Conservation (phyloP, 2,797 vertebrate species). For the Ceyx erithaca region DNA sequence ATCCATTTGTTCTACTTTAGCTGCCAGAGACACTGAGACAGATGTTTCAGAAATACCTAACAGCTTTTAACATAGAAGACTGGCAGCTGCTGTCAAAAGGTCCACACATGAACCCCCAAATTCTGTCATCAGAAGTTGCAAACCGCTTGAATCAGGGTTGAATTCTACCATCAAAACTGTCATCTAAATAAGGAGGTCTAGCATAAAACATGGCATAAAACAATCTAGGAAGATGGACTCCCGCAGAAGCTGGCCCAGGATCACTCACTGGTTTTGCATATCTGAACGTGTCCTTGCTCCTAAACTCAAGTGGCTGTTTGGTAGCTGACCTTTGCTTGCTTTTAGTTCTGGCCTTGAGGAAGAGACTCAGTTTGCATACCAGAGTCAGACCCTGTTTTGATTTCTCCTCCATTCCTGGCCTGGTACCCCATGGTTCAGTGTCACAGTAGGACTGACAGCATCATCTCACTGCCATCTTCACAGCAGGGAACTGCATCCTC, state of each 20-base stretch:
- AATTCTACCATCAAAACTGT: background rate
- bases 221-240: background rate
- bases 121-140: background rate
- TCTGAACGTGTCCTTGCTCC: background rate
- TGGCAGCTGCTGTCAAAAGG: background rate
- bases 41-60: conserved; percentile 6
- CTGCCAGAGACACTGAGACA: background rate
- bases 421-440: background rate
- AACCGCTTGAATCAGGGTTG: background rate
- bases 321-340: background rate
- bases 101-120: background rate
- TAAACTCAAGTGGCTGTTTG: background rate
- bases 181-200: background rate
- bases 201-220: background rate
- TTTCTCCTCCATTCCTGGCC: background rate
- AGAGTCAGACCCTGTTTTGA: background rate
- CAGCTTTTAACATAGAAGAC: background rate
- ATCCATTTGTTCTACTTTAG: conserved; percentile 25
- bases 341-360: background rate
- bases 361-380: background rate
- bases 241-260: background rate
- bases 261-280: background rate
- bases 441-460: background rate
- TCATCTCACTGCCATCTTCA: background rate
- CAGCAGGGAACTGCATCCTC: background rate